Conservation (phyloP, 2,113 vertebrate species). For the Pheucticus melanocephalus region DNA sequence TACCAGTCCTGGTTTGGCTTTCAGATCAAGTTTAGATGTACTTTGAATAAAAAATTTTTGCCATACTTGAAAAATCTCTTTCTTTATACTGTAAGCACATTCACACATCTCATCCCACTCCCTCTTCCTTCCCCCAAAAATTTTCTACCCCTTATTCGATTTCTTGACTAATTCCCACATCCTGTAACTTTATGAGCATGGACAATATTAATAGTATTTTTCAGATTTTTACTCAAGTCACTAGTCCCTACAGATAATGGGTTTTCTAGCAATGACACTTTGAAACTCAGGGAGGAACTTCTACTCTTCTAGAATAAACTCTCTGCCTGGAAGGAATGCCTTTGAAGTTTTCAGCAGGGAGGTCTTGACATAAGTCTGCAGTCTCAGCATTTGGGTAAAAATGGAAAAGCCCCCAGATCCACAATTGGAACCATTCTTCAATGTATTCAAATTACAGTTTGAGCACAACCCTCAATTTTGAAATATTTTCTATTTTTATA, state of each 20-base stretch:
- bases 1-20: background rate
- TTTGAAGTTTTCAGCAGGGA: slow-evolving; percentile 31
- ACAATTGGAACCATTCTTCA: background rate
- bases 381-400: background rate
- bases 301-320: background rate
- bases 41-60: background rate
- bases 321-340: background rate
- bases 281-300: slow-evolving; percentile 5
- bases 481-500: slow-evolving; percentile 28
- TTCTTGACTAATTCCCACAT: background rate
- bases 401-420: background rate
- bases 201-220: background rate
- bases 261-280: background rate
- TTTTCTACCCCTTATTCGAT: background rate
- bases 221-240: background rate
- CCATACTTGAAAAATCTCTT: background rate
- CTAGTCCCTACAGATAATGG: background rate
- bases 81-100: background rate
- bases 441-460: background rate
- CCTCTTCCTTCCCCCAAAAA: accelerated
- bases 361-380: background rate
- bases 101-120: background rate
- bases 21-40: background rate
- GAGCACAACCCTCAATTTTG: background rate
- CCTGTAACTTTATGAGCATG: background rate